phyloP scores from a whole-genome alignment of 2,797 vertebrate species.

The Acrocephalus scirpaceus region DNA sequence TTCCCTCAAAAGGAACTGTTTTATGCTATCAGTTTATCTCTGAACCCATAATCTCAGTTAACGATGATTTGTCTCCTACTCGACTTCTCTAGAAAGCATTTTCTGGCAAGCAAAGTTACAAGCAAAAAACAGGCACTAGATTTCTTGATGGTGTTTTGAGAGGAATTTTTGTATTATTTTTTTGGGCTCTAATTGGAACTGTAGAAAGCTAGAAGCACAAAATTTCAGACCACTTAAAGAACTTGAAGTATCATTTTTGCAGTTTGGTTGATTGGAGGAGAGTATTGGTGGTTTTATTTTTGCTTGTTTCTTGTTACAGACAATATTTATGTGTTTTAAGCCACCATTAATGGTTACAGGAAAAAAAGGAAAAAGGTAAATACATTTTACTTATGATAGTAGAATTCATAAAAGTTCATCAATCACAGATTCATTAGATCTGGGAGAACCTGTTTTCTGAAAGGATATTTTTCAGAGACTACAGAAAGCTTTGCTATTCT shows the following conservation, averaged over 20 bases:
- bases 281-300: not conserved
- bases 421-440: not conserved
- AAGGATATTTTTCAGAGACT: not conserved
- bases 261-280: rapidly evolving
- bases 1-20: not conserved
- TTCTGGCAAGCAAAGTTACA: not conserved
- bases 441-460: not conserved
- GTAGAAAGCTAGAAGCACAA: not conserved
- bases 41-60: not conserved
- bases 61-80: not conserved
- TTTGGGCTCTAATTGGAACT: not conserved
- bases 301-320: not conserved
- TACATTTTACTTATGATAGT: not conserved
- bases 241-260: not conserved
- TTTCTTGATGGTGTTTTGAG: not conserved
- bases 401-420: not conserved
- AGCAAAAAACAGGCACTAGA: not conserved
- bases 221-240: not conserved
- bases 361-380: not conserved
- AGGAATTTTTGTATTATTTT: not conserved
- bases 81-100: not conserved
- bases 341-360: not conserved
- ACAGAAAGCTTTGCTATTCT: not conserved
- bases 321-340: not conserved
- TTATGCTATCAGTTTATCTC: not conserved